Evolutionary conservation across 2,888 invertebrate genomes (phyloP), one percentile per base, ranked within the genome.

Genomic region (Ypsolopha scabrella): DNA sequence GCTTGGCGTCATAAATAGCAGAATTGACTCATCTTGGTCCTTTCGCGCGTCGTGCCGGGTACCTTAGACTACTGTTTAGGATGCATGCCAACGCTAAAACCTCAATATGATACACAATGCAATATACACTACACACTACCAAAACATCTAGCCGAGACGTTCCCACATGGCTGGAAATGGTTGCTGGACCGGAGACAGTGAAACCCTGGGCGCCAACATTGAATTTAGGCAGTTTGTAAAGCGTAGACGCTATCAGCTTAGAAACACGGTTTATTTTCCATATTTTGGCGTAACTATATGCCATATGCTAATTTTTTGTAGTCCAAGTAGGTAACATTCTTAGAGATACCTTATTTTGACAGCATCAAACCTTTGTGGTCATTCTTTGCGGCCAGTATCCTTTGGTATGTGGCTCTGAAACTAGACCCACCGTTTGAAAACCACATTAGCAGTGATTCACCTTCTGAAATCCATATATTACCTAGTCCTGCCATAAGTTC

Each of bases 1-100:
- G 24, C 24, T 24, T 24, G 24, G 24, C 24, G 24, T 3, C 24
- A 34, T 41, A 44, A 43, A 50, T 43, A 37, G 10, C 44, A 50
- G 43, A 49, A 45, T 54, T 57, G 53, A 56, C 24, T 24, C 24
- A 24, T n/a, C 11, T 46, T 46, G 7, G 46, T 46, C 46, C 47
- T 36, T n/a, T 36, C 36, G 47, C 14, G 47, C 47, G 47, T 13
- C 37, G 37, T 36, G 35, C n/a, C 46, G 37, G 11, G 10, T 3
- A 47, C 51, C 44, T 24, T 9, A 9, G 39, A 56, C 71, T 68
- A 68, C 72, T 65, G 67, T 68, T 75, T 78, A 71, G 81, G 72
- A 75, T 71, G 70, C 85, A 83, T 85, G 85, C 85, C 68, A 78
- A 75, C 80, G 81, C 83, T 70, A 71, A 82, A 81, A 79, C 82